Conservation (phyloP, 1,140 invertebrate species). For the Aricia agestis region DNA sequence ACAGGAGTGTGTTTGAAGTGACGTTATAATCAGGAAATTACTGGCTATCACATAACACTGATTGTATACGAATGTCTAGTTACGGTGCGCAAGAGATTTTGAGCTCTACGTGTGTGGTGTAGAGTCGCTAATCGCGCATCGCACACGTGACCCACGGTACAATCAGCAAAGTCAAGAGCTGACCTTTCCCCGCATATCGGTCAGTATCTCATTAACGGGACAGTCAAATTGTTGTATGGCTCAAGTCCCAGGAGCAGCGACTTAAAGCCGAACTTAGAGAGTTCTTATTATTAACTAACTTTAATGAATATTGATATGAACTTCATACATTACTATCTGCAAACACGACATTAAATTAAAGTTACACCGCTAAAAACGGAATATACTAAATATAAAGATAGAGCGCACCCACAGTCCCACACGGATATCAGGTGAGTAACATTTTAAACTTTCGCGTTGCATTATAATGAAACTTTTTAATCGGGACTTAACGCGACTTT, state of each 20-base stretch:
- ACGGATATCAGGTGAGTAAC: too few relatives aligned
- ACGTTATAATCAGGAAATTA: slow-evolving; percentile 16
- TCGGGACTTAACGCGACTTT: too few relatives aligned
- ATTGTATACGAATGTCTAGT: slow-evolving; percentile 13
- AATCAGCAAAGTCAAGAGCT: slow-evolving; percentile 36
- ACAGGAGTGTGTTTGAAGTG: not conserved
- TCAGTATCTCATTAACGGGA: slow-evolving; percentile 51
- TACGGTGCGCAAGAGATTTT: not conserved
- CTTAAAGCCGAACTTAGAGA: too few relatives aligned
- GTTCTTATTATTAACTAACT: too few relatives aligned
- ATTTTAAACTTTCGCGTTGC: too few relatives aligned
- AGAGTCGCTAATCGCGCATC: not conserved
- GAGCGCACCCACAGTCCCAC: too few relatives aligned
- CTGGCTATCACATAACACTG: slow-evolving; percentile 10
- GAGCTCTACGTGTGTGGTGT: not conserved
- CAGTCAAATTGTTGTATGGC: slow-evolving; percentile 26
- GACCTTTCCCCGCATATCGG: slow-evolving; percentile 43
- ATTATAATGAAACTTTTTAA: too few relatives aligned
- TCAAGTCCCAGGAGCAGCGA: slow-evolving; percentile 12
- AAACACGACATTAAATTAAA: too few relatives aligned
- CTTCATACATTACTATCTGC: too few relatives aligned
- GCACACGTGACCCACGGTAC: slow-evolving; percentile 16
- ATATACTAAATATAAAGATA: too few relatives aligned
- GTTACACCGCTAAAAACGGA: too few relatives aligned
- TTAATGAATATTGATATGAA: too few relatives aligned